Percentiles rank a stretch among this genome's conserved stretches.
Evolutionary conservation across 1,140 invertebrate genomes (phyloP).

Genomic region (Meloidogyne exigua): DNA sequence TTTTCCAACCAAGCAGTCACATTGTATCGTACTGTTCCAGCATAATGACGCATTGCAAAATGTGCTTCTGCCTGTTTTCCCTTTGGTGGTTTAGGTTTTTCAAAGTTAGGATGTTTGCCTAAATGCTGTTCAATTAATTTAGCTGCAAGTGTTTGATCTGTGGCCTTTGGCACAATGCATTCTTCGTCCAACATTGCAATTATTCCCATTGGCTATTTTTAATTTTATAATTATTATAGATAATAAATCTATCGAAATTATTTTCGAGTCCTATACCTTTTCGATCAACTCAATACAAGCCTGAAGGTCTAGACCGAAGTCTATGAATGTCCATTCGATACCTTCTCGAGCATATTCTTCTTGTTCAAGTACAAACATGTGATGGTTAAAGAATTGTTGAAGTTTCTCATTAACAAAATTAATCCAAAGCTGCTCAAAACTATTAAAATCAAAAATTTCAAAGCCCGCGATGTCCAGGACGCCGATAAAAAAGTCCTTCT

Average conservation of each 20-base stretch:
- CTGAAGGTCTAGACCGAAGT: conserved; percentile 97
- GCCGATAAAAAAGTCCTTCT: conserved; percentile 70
- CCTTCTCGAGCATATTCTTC: conserved; percentile 97
- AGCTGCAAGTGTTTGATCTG: conserved; percentile 93
- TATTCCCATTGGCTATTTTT: conserved; percentile 94
- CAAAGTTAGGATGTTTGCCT: conserved; percentile 94
- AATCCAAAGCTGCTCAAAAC: conserved; percentile 99
- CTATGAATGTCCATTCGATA: conserved; percentile 97
- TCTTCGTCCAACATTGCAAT: conserved; percentile 99
- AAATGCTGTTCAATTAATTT: conserved; percentile 97
- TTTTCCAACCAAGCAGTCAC: conserved; percentile 97
- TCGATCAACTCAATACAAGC: conserved; percentile 98
- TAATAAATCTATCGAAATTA: conserved; percentile 9
- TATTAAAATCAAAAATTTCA: conserved; percentile 98
- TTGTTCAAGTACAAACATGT: conserved; percentile 99
- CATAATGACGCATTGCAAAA: conserved; percentile 97
- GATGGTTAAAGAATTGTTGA: conserved; percentile 99
- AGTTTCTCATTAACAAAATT: conserved; percentile 99
- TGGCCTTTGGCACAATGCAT: conserved; percentile 99
- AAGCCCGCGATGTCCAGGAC: conserved; percentile 99
- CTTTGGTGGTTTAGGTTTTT: conserved; percentile 89
- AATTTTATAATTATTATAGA: conserved; percentile 14
- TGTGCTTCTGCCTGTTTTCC: conserved; percentile 89
- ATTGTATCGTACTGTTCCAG: conserved; percentile 92
- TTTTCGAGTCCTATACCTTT: conserved; percentile 73